phyloP scores from a whole-genome alignment of 2,888 invertebrate genomes.

The Leptogaster cylindrica region DNA sequence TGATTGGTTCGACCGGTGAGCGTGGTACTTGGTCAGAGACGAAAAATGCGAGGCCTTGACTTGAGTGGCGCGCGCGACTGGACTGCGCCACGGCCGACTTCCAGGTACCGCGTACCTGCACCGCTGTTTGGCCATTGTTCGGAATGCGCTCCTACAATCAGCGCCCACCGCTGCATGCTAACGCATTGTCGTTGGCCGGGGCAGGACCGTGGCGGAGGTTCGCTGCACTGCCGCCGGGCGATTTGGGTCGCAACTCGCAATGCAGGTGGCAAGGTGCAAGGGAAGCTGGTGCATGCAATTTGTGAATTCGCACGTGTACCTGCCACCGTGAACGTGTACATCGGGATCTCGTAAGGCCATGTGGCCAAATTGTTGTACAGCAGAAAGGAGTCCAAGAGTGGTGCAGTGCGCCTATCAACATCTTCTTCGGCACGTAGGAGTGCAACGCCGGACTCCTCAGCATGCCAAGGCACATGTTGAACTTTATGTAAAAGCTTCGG shows the following conservation, averaged over 20 bases:
- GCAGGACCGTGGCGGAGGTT: too few relatives aligned
- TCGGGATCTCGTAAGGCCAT: slow-evolving; percentile 21
- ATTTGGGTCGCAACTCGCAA: background rate
- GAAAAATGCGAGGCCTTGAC: slow-evolving; percentile 16
- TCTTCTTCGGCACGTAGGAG: too few relatives aligned
- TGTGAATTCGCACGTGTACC: slow-evolving; percentile 34
- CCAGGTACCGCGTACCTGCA: background rate
- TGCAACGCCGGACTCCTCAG: slow-evolving; percentile 4
- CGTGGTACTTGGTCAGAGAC: slow-evolving; percentile 7
- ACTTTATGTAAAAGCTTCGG: slow-evolving; percentile 23
- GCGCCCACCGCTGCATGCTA: slow-evolving; percentile 1
- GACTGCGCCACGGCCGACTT: background rate
- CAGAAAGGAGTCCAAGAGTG: too few relatives aligned
- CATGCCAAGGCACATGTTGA: slow-evolving; percentile 20
- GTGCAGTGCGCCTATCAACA: slow-evolving; percentile 24
- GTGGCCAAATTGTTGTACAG: slow-evolving; percentile 19
- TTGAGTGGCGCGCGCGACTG: background rate
- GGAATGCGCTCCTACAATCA: slow-evolving; percentile 24
- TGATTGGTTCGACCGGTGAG: slow-evolving; percentile 22
- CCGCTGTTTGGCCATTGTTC: background rate
- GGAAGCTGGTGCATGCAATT: background rate
- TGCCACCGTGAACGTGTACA: slow-evolving; percentile 24
- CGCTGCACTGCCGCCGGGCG: background rate
- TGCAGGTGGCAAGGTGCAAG: background rate
- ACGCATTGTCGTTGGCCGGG: slow-evolving; percentile 18